Evolutionary conservation across 1,140 invertebrate species (phyloP).

Genomic region (Calephelis nemesis): DNA sequence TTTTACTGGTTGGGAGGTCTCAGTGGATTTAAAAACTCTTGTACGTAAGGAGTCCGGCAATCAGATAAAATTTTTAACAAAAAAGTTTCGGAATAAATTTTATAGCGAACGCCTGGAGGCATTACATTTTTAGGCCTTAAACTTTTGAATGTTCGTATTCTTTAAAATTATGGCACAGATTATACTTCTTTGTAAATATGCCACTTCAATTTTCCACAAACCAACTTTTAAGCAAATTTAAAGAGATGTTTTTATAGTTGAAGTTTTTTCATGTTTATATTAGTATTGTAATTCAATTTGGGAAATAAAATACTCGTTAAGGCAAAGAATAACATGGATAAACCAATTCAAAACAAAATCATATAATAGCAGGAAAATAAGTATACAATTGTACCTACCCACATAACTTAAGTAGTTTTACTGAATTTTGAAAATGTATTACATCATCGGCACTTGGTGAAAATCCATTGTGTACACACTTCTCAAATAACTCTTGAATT

Average conservation of each 20-base stretch:
- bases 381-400: too few species aligned
- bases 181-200: slow-evolving; percentile 19
- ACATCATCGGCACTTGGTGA: too few species aligned
- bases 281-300: neutral
- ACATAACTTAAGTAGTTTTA: too few species aligned
- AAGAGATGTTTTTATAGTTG: slow-evolving; percentile 11
- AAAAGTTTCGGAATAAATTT: slow-evolving; percentile 52
- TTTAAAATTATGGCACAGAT: slow-evolving; percentile 22
- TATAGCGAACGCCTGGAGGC: slow-evolving; percentile 39
- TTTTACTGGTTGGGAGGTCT: slow-evolving; percentile 27
- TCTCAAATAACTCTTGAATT: too few species aligned
- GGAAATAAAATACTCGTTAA: too few species aligned
- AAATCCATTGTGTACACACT: too few species aligned
- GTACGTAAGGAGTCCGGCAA: slow-evolving; percentile 45
- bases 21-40: slow-evolving; percentile 46
- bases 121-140: slow-evolving; percentile 29
- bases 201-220: slow-evolving; percentile 15
- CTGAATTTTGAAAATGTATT: too few species aligned
- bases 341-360: too few species aligned
- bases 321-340: too few species aligned
- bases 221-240: slow-evolving; percentile 12
- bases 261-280: slow-evolving; percentile 3
- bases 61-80: slow-evolving; percentile 54
- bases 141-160: slow-evolving; percentile 21
- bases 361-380: too few species aligned